Evolutionary conservation across 2,888 invertebrate genomes (phyloP), one percentile per base, ranked within the genome.

Genomic region (Ptychoptera contaminata): DNA sequence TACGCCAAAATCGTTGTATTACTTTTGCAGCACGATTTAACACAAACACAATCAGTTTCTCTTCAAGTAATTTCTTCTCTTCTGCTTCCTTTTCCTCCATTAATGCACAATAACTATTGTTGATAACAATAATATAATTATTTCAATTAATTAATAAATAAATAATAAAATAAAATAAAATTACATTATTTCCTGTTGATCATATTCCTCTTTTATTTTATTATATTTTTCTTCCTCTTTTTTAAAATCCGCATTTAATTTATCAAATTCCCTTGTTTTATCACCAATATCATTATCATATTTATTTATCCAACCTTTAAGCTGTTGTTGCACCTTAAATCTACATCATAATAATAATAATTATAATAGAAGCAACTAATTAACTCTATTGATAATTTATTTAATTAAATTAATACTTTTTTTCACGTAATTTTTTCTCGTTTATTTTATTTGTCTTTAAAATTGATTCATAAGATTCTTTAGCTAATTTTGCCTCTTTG

Each of bases 241-340:
- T 8, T 55, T 49, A 16, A 55, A 52, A 15, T 53, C 45, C 2
- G 56, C 54, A 36, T 51, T 48, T 1, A 65, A 48, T 2, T 51
- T 43, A 3, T 56, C 16, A 31, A 58, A 55, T 47, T 63, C 60
- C 8, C 51, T 45, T 15, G 56, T 54, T 49, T 59, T 59, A 5
- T 63, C 61, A 2, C 55, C 54, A 45, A 65, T 58, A 30, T 54
- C 53, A 32, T 52, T 50, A 43, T 65, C 64, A 44, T 59, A 65
- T 50, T 58, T 64, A 11, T 53, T 58, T 1, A 65, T 48, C 9
- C 60, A 48, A 2, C 51, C 48, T 45, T 60, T 54, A 0, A 65
- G 50, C 46, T 63, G 62, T 9, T 60, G 39, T 10, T 58, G 46
- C 1, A 59, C 49, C 45, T 59, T 60, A 45, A 57, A 58, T 51